Evolutionary conservation across 2,888 invertebrate species (phyloP), one percentile per base, ranked within the genome.

Genomic region (Adela reaumurella): DNA sequence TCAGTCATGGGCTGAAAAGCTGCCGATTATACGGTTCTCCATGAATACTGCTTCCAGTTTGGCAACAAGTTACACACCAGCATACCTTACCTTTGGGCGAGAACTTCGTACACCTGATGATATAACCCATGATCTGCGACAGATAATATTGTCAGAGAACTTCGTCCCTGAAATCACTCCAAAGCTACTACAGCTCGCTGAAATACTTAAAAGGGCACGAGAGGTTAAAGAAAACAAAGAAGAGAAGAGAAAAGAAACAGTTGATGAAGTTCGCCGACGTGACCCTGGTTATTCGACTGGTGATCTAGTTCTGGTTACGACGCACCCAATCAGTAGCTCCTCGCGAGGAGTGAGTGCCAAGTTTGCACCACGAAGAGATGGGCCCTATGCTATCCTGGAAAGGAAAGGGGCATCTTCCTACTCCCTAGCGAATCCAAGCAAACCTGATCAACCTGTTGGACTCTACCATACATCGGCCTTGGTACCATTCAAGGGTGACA

Each of bases 31-130:
- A n/a, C 43, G 53, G 3, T 56, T 53, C 28, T 51, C 54, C 41
- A 24, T 24, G 24, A 24, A 24, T 10, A 48, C 50, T 8, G 49
- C 47, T 1, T 4, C 4, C 0, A 42, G 44, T 19, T 11, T 17
- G 14, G 24, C 45, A 4, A 56, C 54, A 8, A 48, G 47, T 1
- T 17, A 46, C 6, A 48, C 51, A 11, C 46, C 56, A 1, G 52
- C 54, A 2, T 56, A 46, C 19, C 16, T 56, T 4, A 54, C 53
- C 1, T 54, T 56, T 17, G 56, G 49, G 1, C 17, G 55, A 43
- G 55, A 55, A 35, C 10, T 55, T 2, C 43, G 51, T 28, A 45
- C 54, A 1, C 50, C 50, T 1, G 10, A 17, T 14, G 51, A 52
- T 11, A 41, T 50, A 5, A 17, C 20, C 19, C 42, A 47, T 24